phyloP scores from a whole-genome alignment of 2,888 invertebrate species.

The Cerceris ruficornis region DNA sequence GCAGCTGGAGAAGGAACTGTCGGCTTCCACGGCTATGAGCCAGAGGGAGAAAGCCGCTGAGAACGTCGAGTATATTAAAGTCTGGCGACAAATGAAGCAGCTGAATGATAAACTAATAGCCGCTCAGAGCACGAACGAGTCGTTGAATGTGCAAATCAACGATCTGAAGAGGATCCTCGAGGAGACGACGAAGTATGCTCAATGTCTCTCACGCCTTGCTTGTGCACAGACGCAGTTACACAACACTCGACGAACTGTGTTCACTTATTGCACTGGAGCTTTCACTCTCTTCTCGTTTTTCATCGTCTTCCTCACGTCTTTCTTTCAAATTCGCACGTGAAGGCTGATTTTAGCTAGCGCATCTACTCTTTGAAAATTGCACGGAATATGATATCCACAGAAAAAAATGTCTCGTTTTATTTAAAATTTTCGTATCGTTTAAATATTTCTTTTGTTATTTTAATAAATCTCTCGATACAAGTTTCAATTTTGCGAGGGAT shows the following conservation, averaged over 20 bases:
- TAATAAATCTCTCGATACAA: too few relatives aligned
- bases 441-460: too few relatives aligned
- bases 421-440: too few relatives aligned
- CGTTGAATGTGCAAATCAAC: slow-evolving; percentile 69
- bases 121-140: slow-evolving; percentile 68
- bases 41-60: slow-evolving; percentile 76
- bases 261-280: neutral
- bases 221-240: neutral
- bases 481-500: too few relatives aligned
- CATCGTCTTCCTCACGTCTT: too few relatives aligned
- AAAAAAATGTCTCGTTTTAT: too few relatives aligned
- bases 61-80: slow-evolving; percentile 78
- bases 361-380: too few relatives aligned
- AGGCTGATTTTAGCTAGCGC: too few relatives aligned
- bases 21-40: slow-evolving; percentile 58
- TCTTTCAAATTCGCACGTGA: too few relatives aligned
- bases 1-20: slow-evolving; percentile 73
- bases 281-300: neutral
- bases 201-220: slow-evolving; percentile 9
- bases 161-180: slow-evolving; percentile 72
- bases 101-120: slow-evolving; percentile 73
- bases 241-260: neutral
- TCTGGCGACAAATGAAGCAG: slow-evolving; percentile 78
- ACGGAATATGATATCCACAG: too few relatives aligned
- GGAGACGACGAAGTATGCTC: slow-evolving; percentile 70